Conservation (phyloP, 1,140 invertebrate genomes). For the Anastrepha ludens region DNA sequence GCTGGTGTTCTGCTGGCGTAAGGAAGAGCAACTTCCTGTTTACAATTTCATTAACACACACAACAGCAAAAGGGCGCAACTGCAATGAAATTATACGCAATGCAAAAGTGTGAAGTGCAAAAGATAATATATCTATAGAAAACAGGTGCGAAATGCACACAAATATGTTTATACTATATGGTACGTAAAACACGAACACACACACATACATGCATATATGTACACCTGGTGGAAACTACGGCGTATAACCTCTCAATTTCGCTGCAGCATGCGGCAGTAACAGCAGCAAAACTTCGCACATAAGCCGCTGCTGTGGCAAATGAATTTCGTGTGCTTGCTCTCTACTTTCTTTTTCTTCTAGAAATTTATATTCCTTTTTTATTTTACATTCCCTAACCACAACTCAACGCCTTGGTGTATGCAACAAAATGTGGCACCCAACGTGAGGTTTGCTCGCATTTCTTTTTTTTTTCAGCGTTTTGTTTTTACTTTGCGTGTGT, state of each 20-base stretch:
- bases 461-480: background rate
- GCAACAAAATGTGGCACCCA: conserved; percentile 23
- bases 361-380: background rate
- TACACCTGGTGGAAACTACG: background rate
- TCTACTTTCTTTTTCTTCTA: background rate
- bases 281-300: background rate
- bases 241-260: background rate
- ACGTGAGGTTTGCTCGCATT: background rate
- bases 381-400: background rate
- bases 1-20: background rate
- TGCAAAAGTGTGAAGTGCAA: background rate
- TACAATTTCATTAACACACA: conserved; percentile 43
- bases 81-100: conserved; percentile 37
- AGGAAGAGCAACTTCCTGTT: conserved; percentile 20
- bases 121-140: background rate
- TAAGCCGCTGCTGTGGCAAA: conserved; percentile 34
- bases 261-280: background rate
- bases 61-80: background rate
- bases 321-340: conserved; percentile 8
- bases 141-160: conserved; percentile 25
- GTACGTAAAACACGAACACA: background rate
- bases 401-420: conserved; percentile 34
- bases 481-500: background rate
- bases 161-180: background rate
- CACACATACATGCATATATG: background rate